A percentile compares a stretch with the other conserved stretches of the same genome.
phyloP scores from a whole-genome alignment of 2,113 vertebrate species.

The Ceyx margarethae region DNA sequence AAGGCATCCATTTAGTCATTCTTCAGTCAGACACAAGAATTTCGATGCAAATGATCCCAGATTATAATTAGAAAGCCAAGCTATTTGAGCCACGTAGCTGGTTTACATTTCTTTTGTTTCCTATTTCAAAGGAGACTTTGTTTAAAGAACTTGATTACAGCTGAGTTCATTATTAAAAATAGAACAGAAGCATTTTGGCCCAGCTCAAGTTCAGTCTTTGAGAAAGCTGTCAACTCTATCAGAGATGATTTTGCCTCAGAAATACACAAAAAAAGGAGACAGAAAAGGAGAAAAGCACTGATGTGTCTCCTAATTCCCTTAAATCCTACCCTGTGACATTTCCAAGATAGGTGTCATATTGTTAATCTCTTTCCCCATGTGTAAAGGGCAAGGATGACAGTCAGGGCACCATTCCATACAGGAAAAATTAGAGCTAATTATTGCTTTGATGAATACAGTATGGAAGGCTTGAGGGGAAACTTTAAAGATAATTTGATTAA shows the following conservation, averaged over 20 bases:
- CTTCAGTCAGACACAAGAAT: background rate
- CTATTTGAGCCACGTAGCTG: background rate
- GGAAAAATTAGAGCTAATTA: background rate
- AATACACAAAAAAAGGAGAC: background rate
- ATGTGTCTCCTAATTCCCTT: background rate
- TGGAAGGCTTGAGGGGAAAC: background rate
- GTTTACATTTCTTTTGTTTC: background rate
- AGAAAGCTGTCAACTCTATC: background rate
- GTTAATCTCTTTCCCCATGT: background rate
- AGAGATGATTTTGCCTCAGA: background rate
- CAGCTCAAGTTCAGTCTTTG: background rate
- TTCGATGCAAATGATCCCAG: background rate
- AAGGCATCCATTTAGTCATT: background rate
- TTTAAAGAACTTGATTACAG: background rate
- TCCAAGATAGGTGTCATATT: background rate
- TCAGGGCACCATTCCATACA: background rate
- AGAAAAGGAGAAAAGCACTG: background rate
- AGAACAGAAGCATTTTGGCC: background rate
- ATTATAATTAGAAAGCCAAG: background rate
- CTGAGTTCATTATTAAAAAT: background rate
- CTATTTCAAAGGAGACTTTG: background rate
- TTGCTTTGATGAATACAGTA: background rate
- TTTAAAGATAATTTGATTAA: background rate
- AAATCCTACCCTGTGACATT: background rate
- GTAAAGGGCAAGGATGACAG: background rate